Base-by-base conservation (phyloP, 2,888 invertebrate species). In the Oxycera nigricornis region DNA sequence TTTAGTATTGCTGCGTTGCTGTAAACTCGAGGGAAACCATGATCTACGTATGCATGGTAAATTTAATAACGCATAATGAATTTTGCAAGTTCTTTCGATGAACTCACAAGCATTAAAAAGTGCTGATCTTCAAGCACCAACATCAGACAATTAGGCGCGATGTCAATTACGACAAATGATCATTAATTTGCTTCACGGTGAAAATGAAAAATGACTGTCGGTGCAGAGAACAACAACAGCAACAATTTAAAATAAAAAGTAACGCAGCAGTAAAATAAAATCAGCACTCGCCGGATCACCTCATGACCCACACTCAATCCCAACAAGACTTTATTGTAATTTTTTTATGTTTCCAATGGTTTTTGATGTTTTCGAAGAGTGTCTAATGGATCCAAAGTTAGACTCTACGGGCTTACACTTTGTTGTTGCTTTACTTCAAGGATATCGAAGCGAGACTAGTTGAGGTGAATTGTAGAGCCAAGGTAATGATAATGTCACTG, bases 121-220 rank as follows among this genome's bases (percentile, higher is more conserved):
- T 14, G 9, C 17, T 20, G 3, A 24, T 3, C 52, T 20, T 55
- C 3, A 20, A 31, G 24, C 14, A 20, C 22, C 24, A 17, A 20
- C 61, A 9, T 7, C 31, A 61, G 61, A 68, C 67, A 35, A 31
- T 30, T 65, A 31, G 65, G 65, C 65, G 41, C 65, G 41, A 68
- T 68, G 67, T 35, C 67, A 68, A 68, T 68, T 68, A 68, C 67
- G 28, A 22, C 50, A 68, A 30, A 68, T 50, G 50, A 68, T 68
- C 67, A 68, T 68, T 68, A 68, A 68, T 50, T 46, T 28, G n/a
- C n/a, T 31, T 68, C 26, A 50, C 46, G 39, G 28, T 68, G 50
- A 68, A 68, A 68, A 68, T 68, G 67, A 68, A 68, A 68, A 68
- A 68, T 68, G 24, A 26, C 41, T 26, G 26, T 14, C 17, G 26